Percentiles rank a stretch among this genome's conserved stretches.
These are phyloP conservation scores for Hesperia comma DNA, from an alignment of 2,888 invertebrate species.

Conservation along the genomic window DNA sequence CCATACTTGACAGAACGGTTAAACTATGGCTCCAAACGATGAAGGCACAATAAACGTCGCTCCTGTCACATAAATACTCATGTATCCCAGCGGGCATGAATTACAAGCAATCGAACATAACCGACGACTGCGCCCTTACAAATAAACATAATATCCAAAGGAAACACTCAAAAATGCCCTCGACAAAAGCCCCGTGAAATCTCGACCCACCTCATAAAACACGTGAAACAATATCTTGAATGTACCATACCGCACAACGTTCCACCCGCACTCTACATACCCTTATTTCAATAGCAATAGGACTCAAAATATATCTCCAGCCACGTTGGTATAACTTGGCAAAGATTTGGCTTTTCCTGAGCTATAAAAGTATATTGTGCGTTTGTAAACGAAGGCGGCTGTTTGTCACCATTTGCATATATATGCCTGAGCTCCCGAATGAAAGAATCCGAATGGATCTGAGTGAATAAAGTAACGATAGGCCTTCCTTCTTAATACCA, in stretches of 20 bases:
- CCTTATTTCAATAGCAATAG: constrained; percentile 43
- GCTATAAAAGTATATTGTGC: constrained; percentile 82
- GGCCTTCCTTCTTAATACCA: constrained; percentile 36
- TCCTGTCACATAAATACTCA: constrained; percentile 56
- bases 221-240: constrained; percentile 80
- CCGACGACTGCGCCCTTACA: constrained; percentile 52
- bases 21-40: constrained; percentile 24
- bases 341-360: constrained; percentile 71
- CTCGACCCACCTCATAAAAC: constrained; percentile 82
- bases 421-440: constrained; percentile 56
- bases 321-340: constrained; percentile 46
- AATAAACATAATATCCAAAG: constrained; percentile 63
- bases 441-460: constrained; percentile 23
- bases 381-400: constrained; percentile 76
- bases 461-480: constrained; percentile 35
- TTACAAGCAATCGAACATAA: constrained; percentile 64
- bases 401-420: constrained; percentile 83
- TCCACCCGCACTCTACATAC: background rate
- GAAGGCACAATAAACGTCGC: constrained; percentile 52
- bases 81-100: constrained; percentile 55
- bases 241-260: constrained; percentile 45
- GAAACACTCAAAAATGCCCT: constrained; percentile 72
- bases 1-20: background rate
- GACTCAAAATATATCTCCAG: constrained; percentile 44
- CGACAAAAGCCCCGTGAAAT: constrained; percentile 71